Conservation (phyloP, 2,113 vertebrate genomes). For the Myxocyprinus asiaticus region DNA sequence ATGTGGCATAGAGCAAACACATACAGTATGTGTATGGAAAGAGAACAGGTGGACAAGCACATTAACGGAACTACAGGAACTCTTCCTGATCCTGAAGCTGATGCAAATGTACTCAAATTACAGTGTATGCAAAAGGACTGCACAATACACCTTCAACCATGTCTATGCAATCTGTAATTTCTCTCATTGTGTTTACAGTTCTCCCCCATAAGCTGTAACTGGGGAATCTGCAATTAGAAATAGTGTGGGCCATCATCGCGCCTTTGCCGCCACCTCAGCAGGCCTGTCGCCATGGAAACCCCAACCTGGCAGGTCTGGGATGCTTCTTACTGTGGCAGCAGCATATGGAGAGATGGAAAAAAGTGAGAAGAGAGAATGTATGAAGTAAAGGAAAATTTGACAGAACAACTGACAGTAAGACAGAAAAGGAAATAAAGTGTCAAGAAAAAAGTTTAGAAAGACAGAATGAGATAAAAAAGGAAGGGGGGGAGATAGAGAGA, state of each 20-base stretch:
- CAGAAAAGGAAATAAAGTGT: constrained; percentile 6
- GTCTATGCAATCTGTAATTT: constrained; percentile 32
- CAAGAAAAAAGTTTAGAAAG: constrained; percentile 16
- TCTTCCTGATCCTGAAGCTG: background rate
- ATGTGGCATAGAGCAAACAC: no score
- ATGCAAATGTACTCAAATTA: background rate
- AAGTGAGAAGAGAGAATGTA: constrained; percentile 26
- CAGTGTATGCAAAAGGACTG: constrained; percentile 10
- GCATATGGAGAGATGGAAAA: constrained; percentile 38
- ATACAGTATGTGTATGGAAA: background rate
- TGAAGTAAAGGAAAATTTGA: constrained; percentile 11
- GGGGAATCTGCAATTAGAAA: constrained; percentile 55
- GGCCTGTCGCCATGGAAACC: constrained; percentile 54
- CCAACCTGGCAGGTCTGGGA: constrained; percentile 42
- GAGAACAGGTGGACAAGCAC: background rate
- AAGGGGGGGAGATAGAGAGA: background rate
- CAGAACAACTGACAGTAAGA: background rate
- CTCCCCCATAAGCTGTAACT: constrained; percentile 40
- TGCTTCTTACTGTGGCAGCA: constrained; percentile 24
- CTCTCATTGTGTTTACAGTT: constrained; percentile 18
- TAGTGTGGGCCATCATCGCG: constrained; percentile 50
- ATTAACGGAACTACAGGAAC: background rate
- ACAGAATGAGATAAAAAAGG: constrained; percentile 11
- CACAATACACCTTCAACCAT: constrained; percentile 28
- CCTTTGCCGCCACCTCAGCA: constrained; percentile 38